Percentiles rank a stretch among this genome's conserved stretches.
Conservation (phyloP, 1,140 invertebrate species). For the Phortica variegata region DNA sequence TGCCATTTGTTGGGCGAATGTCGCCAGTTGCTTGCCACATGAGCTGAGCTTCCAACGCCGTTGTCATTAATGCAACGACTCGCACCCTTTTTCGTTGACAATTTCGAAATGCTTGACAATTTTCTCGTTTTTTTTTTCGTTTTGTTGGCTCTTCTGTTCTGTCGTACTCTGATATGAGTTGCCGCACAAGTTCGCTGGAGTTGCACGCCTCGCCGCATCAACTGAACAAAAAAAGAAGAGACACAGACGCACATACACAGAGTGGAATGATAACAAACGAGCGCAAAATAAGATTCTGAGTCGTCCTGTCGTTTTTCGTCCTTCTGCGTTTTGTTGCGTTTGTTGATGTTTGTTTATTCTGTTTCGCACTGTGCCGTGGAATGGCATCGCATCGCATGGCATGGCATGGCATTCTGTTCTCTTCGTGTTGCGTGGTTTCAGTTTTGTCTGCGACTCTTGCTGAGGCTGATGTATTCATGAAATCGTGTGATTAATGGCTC, state of each 20-base stretch:
- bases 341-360: constrained; percentile 23
- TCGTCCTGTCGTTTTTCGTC: no score
- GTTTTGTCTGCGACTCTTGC: not conserved
- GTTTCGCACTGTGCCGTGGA: not conserved
- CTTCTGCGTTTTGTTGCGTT: constrained; percentile 53
- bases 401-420: constrained; percentile 10
- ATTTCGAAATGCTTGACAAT: constrained; percentile 33
- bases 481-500: constrained; percentile 57
- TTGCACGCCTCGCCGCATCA: not conserved
- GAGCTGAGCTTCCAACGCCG: no score
- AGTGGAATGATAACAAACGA: constrained; percentile 50
- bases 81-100: constrained; percentile 14
- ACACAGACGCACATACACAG: constrained; percentile 19
- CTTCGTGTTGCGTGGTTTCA: constrained; percentile 13
- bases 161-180: constrained; percentile 31
- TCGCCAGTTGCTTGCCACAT: no score
- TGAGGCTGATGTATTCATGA: constrained; percentile 55
- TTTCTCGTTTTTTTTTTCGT: constrained; percentile 2
- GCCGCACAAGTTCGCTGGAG: constrained; percentile 1
- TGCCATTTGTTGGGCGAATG: no score
- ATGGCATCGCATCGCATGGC: no score
- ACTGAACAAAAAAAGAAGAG: not conserved
- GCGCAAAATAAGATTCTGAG: constrained; percentile 55
- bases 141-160: constrained; percentile 13
- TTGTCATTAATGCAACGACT: constrained; percentile 48